Conservation (phyloP, 2,888 invertebrate species). For the Drosophila borborema region DNA sequence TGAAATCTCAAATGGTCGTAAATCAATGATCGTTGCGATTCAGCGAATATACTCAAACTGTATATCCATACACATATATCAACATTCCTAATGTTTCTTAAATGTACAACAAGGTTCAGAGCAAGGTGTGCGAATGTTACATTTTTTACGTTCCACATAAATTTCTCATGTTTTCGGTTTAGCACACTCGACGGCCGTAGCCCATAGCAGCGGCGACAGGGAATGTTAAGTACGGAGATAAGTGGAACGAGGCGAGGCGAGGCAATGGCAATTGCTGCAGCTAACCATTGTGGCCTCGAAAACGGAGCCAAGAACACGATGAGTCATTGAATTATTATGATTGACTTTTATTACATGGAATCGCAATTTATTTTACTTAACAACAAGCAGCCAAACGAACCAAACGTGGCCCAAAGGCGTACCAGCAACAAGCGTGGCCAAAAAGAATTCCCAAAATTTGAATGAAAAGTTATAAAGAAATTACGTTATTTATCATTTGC, state of each 20-base stretch:
- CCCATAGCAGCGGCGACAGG: slow-evolving; percentile 6
- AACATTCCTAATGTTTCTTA: background rate
- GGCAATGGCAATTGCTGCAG: slow-evolving; percentile 11
- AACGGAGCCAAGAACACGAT: slow-evolving; percentile 51
- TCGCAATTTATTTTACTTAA: slow-evolving; percentile 81
- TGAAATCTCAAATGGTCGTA: background rate
- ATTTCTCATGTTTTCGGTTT: slow-evolving; percentile 9
- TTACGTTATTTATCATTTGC: slow-evolving; percentile 78
- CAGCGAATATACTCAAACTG: background rate
- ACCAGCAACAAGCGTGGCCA: slow-evolving; percentile 49
- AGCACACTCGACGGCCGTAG: slow-evolving; percentile 17
- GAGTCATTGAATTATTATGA: slow-evolving; percentile 80
- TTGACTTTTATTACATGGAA: slow-evolving; percentile 81
- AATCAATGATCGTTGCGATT: background rate
- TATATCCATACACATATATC: background rate
- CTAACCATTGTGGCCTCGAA: slow-evolving; percentile 29
- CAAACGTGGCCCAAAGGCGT: slow-evolving; percentile 19
- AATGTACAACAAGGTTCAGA: background rate
- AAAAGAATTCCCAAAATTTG: slow-evolving; percentile 67
- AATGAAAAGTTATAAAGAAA: slow-evolving; percentile 79
- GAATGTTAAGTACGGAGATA: slow-evolving; percentile 1
- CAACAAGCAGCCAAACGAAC: slow-evolving; percentile 56
- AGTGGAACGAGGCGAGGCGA: slow-evolving; percentile 8
- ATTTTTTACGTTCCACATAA: background rate
- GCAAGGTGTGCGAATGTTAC: background rate